Conservation (phyloP, 2,888 invertebrate genomes). For the Mesorhabditis belari region DNA sequence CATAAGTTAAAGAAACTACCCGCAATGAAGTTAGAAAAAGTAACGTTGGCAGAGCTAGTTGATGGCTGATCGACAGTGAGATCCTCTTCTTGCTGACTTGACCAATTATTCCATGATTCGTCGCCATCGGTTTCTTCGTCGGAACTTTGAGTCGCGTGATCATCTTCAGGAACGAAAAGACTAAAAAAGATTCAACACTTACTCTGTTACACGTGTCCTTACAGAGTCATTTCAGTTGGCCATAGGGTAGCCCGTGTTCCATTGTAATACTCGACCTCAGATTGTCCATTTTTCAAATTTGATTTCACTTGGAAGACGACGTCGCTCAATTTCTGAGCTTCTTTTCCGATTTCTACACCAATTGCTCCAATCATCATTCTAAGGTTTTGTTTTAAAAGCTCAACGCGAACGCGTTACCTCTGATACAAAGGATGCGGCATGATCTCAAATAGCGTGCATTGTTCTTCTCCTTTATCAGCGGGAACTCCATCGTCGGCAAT, state of each 20-base stretch:
- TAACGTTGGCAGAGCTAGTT: too few species aligned
- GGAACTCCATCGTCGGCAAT: background rate
- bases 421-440: conserved; percentile 7
- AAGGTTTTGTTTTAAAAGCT: too few species aligned
- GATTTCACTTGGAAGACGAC: conserved; percentile 4
- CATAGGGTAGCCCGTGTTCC: conserved; percentile 3
- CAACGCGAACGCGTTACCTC: conserved; percentile 2
- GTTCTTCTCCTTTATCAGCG: conserved; percentile 2
- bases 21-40: too few species aligned
- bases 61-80: too few species aligned
- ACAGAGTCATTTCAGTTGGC: conserved; percentile 7
- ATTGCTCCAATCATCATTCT: background rate
- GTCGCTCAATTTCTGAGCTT: conserved; percentile 1
- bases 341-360: background rate
- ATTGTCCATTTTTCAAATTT: conserved; percentile 9
- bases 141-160: too few species aligned
- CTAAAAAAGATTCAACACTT: too few species aligned
- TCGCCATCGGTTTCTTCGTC: too few species aligned
- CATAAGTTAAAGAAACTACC: too few species aligned
- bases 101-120: too few species aligned
- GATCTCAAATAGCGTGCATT: conserved; percentile 12
- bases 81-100: too few species aligned
- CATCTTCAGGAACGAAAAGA: too few species aligned
- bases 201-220: too few species aligned
- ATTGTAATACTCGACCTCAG: conserved; percentile 8